A percentile compares a stretch with the other conserved stretches of the same genome.
Evolutionary conservation across 2,797 vertebrate genomes (phyloP).

Genomic region (Bothrops alternatus): DNA sequence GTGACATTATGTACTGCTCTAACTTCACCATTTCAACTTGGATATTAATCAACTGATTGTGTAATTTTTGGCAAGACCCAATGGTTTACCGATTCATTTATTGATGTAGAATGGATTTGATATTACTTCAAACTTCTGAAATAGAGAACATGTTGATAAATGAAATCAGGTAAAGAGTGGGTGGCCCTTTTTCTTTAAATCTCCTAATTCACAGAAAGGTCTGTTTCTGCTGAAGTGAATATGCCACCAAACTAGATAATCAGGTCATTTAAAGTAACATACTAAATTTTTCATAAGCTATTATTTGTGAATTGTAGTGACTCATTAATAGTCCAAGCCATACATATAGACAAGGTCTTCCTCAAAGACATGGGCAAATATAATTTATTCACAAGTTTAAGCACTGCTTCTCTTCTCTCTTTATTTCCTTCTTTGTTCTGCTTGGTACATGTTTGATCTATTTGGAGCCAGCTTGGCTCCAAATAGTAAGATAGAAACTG

Average conservation of each 20-base stretch:
- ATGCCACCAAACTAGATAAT: not conserved
- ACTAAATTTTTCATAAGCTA: not conserved
- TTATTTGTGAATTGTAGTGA: not conserved
- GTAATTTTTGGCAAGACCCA: constrained; percentile 45
- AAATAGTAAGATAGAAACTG: not conserved
- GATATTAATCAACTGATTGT: constrained; percentile 48
- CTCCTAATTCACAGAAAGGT: not conserved
- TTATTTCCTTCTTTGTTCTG: not conserved
- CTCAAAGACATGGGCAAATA: not conserved
- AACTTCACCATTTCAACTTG: not conserved
- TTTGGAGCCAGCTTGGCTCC: not conserved
- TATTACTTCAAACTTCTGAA: constrained; percentile 34
- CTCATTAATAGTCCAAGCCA: not conserved
- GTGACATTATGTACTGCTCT: not conserved
- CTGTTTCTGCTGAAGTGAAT: not conserved
- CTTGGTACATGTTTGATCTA: not conserved
- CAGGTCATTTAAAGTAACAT: not conserved
- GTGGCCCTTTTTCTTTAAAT: constrained; percentile 6
- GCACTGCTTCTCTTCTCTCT: not conserved
- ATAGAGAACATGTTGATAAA: constrained; percentile 28
- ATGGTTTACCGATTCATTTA: constrained; percentile 17
- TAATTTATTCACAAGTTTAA: not conserved
- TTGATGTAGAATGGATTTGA: constrained; percentile 20
- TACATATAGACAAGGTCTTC: not conserved
- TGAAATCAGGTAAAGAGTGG: not conserved